Conservation (phyloP, 2,113 vertebrate species). For the Edolisoma coerulescens region DNA sequence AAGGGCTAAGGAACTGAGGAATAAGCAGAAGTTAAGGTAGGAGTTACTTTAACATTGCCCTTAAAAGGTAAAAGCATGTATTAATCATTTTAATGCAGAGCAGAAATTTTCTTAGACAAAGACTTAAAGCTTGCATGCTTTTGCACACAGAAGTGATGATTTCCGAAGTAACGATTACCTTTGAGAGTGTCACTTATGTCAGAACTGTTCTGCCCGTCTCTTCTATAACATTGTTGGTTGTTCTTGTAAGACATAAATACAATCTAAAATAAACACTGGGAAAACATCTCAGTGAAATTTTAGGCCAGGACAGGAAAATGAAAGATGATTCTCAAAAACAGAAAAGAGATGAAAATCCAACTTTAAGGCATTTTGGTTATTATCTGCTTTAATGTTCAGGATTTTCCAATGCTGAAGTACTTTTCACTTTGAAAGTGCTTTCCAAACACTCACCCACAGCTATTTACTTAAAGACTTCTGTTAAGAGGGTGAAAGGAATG, state of each 20-base stretch:
- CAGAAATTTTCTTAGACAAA: background rate
- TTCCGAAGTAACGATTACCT: background rate
- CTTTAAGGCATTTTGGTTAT: background rate
- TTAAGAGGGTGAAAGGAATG: constrained; percentile 37
- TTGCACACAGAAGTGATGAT: background rate
- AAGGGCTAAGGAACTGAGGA: background rate
- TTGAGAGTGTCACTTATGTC: background rate
- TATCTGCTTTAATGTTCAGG: background rate
- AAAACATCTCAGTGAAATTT: background rate
- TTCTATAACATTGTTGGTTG: background rate
- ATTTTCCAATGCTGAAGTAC: background rate
- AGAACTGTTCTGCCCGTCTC: background rate
- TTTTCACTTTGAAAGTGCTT: background rate
- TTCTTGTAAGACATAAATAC: background rate
- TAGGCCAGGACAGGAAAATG: background rate
- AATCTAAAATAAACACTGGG: background rate
- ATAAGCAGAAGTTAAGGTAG: background rate
- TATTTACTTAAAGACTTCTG: constrained; percentile 31
- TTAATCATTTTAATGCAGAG: background rate
- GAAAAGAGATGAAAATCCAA: background rate
- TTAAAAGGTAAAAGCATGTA: background rate
- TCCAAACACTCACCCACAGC: constrained; percentile 10
- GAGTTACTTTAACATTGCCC: background rate
- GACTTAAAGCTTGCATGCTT: background rate
- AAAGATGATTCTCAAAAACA: background rate